Evolutionary conservation across 2,888 invertebrate genomes (phyloP), one percentile per base, ranked within the genome.

Genomic region (Apotomis capreana): DNA sequence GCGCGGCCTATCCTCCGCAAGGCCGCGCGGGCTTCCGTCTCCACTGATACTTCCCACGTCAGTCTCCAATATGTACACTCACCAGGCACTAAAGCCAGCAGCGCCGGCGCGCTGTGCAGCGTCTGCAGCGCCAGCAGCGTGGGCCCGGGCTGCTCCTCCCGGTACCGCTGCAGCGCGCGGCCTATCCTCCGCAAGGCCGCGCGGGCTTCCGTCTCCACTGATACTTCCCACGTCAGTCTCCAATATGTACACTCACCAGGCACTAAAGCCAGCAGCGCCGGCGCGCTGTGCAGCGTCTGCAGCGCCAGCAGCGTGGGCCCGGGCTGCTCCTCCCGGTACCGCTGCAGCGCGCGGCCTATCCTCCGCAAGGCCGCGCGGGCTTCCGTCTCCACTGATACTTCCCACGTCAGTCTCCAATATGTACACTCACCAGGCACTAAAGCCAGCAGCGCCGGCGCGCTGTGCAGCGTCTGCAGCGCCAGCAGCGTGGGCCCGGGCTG

Each of bases 81-180:
- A 71, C 70, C 94, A 0, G 98, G 97, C 94, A 98, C 96, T 12
- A 94, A 87, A 0, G 94, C 91, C 49, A 94, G 94, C 76, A 97
- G 84, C 51, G 94, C 94, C 1, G 93, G 86, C 0, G 94, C 83
- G 46, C 96, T 95, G 75, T 95, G 92, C 1, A 96, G 93, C 0
- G 97, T 95, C 89, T 99, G 99, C 63, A 98, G 88, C 62, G 96
- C 96, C 55, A 99, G 89, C 76, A 97, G 89, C 1, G 98, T 97
- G 0, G 98, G 97, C 0, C 98, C 98, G 83, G 95, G 95, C 83
- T 96, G 96, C 87, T 99, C 98, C 84, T 97, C 97, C 80, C 95
- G 96, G 89, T 98, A 99, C 1, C 94, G 92, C 78, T 96, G 95
- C 76, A 99, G 88, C 12, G 96, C 95, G 63, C 96, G 95, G 84